These are phyloP conservation scores for Camarhynchus parvulus DNA, from an alignment of 2,113 vertebrate genomes.

Conservation along the genomic window DNA sequence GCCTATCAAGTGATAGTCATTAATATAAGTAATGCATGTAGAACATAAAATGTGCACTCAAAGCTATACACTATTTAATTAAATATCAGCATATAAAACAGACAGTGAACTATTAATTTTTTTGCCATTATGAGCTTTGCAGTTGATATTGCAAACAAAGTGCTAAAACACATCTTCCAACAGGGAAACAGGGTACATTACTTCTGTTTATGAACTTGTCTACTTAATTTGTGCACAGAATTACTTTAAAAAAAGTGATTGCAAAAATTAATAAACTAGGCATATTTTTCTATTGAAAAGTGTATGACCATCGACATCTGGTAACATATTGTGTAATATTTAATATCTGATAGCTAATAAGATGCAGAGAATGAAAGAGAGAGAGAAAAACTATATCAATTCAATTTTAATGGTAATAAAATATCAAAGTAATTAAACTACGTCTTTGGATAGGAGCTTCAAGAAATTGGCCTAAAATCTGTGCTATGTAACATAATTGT, in stretches of 20 bases:
- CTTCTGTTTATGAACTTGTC: slow-evolving; percentile 12
- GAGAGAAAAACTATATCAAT: background rate
- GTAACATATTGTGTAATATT: background rate
- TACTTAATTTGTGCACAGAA: slow-evolving; percentile 12
- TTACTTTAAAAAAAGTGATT: background rate
- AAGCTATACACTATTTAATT: slow-evolving; percentile 46
- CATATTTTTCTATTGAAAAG: background rate
- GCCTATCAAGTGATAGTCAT: background rate
- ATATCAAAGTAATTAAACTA: background rate
- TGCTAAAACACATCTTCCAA: background rate
- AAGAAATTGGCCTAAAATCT: background rate
- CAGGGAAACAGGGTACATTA: background rate
- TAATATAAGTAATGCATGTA: slow-evolving; percentile 2
- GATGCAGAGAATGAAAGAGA: background rate
- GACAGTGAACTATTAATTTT: slow-evolving; percentile 14
- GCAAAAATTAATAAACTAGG: slow-evolving; percentile 3
- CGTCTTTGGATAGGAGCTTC: background rate
- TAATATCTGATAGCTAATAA: slow-evolving; percentile 6
- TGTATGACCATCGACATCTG: background rate
- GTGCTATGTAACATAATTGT: background rate
- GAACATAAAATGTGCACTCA: background rate
- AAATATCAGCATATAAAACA: slow-evolving; percentile 31
- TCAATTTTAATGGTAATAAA: background rate
- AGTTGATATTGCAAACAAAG: slow-evolving; percentile 18
- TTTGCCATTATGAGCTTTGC: slow-evolving; percentile 24